Conservation (phyloP, 2,113 vertebrate species). For the Crotalus helleri region DNA sequence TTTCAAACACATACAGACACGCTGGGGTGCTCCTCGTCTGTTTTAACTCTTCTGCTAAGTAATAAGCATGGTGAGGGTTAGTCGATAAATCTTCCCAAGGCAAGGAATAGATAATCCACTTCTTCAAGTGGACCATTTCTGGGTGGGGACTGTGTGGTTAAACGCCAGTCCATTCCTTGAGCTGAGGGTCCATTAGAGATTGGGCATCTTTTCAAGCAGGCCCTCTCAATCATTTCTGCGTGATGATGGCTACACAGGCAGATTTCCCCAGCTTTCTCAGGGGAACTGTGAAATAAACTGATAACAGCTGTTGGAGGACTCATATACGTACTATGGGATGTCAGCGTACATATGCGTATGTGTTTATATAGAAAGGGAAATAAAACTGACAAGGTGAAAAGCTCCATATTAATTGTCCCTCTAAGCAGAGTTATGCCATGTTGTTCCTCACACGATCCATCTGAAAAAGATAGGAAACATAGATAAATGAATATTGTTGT, state of each 20-base stretch:
- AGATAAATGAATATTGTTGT: conserved; percentile 6
- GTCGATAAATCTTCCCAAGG: not conserved
- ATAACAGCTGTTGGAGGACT: conserved; percentile 2
- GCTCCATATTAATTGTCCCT: not conserved
- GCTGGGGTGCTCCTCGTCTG: not conserved
- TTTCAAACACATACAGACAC: too few relatives aligned
- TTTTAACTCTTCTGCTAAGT: not conserved
- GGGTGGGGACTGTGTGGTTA: not conserved
- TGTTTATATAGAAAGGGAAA: not conserved
- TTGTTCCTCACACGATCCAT: not conserved
- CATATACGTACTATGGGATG: not conserved
- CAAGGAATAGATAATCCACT: not conserved
- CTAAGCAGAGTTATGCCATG: not conserved
- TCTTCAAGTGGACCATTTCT: not conserved
- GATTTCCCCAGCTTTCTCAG: not conserved
- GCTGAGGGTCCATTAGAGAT: not conserved
- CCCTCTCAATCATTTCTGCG: not conserved
- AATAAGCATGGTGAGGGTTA: not conserved
- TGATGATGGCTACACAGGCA: not conserved
- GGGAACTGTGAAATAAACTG: conserved; percentile 5
- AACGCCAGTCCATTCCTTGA: too few relatives aligned
- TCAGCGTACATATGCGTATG: not conserved
- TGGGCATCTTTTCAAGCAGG: not conserved
- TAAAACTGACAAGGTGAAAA: conserved; percentile 16
- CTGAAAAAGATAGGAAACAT: conserved; percentile 3